phyloP scores from a whole-genome alignment of 1,140 invertebrate species.

The Diachasmimorpha longicaudata region DNA sequence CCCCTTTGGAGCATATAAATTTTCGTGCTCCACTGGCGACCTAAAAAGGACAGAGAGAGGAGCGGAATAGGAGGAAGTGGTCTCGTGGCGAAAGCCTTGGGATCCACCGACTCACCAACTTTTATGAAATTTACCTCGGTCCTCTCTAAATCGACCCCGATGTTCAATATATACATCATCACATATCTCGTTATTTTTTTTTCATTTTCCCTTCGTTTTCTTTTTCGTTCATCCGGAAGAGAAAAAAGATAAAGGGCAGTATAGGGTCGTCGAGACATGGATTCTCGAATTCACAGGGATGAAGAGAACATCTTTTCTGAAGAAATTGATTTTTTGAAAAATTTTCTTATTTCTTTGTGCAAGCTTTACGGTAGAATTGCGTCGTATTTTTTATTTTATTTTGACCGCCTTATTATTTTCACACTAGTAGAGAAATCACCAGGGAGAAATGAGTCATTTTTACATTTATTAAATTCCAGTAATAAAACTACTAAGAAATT shows the following conservation, averaged over 20 bases:
- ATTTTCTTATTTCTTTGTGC: not conserved
- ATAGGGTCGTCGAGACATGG: not conserved
- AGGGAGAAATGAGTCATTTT: too few relatives aligned
- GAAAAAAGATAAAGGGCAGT: not conserved
- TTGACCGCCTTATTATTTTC: not conserved
- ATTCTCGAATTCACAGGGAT: not conserved
- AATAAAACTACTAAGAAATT: too few relatives aligned
- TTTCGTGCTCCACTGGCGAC: not conserved
- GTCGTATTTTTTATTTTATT: not conserved
- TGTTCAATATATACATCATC: not conserved
- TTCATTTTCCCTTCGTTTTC: not conserved
- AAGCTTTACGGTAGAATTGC: not conserved
- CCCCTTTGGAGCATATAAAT: not conserved
- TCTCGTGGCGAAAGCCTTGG: not conserved
- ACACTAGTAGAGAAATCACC: too few relatives aligned
- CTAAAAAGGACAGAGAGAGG: not conserved
- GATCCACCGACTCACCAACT: not conserved
- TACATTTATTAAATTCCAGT: too few relatives aligned
- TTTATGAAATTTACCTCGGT: slow-evolving; percentile 3
- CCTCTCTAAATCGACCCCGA: not conserved
- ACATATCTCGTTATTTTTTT: not conserved
- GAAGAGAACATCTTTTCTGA: not conserved
- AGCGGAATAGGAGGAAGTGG: not conserved
- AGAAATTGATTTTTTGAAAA: not conserved
- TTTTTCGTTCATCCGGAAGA: not conserved